A percentile compares a stretch with the other conserved stretches of the same genome.
Conservation (phyloP, 2,888 invertebrate species). For the Holacanthella duospinosa region DNA sequence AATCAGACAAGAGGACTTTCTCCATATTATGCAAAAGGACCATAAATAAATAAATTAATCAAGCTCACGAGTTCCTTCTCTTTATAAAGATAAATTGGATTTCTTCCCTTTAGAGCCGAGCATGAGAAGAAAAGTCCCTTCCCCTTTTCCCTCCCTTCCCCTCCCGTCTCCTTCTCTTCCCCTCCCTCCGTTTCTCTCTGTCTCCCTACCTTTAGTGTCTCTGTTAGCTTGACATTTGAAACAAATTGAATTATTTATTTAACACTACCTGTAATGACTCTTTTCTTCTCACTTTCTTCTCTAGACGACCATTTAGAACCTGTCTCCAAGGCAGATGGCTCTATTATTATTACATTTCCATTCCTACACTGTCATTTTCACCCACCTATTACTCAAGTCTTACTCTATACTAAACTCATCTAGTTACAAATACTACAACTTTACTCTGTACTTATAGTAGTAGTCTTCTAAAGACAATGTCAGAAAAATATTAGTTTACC, state of each 20-base stretch:
- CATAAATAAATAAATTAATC: conserved; percentile 6
- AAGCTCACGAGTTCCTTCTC: not conserved
- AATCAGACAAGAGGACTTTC: too few relatives aligned
- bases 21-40: conserved; percentile 12
- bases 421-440: too few relatives aligned
- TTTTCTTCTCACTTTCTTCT: not conserved
- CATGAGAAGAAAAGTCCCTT: not conserved
- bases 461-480: too few relatives aligned
- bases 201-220: too few relatives aligned
- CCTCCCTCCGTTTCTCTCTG: too few relatives aligned
- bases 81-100: not conserved
- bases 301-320: not conserved
- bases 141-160: too few relatives aligned
- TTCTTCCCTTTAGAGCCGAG: not conserved
- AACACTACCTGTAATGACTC: not conserved
- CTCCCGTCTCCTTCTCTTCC: too few relatives aligned
- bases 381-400: not conserved
- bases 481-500: too few relatives aligned
- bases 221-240: not conserved
- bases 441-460: too few relatives aligned
- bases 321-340: not conserved
- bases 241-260: conserved; percentile 2
- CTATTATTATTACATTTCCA: not conserved
- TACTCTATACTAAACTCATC: not conserved
- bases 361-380: not conserved